Base-by-base conservation (phyloP, 2,888 invertebrate genomes). In the Temnothorax unifasciatus region DNA sequence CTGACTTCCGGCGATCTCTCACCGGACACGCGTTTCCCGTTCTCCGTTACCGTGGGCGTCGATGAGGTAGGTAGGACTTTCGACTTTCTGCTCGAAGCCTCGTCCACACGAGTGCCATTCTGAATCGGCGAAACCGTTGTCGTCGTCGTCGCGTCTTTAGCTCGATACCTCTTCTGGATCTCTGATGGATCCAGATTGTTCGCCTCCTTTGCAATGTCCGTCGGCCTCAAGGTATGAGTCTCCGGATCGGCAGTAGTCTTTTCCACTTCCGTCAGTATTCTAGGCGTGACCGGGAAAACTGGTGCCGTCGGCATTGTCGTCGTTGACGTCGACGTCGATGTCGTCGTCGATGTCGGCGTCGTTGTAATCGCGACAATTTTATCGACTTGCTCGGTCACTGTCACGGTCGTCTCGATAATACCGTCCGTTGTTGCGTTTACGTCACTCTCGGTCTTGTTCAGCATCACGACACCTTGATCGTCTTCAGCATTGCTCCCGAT, bases 1-100 rank as follows among this genome's bases (percentile, higher is more conserved):
- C 92, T 90, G 41, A 93, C 94, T 90, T 94, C 94, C 77, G 93
- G 93, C 38, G 94, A 94, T n/a, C 94, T 90, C 41, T 92, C 92
- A 5, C 87, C 85, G 18, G 85, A 59, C 3, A 66, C 8, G 4
- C 83, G 84, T 41, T 87, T 90, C 25, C 84, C 64, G 3, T 87
- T 47, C 15, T 85, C 87, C 34, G 68, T 86, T n/a, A 77, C 71
- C 41, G 86, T 68, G 18, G 88, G 68, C 21, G 88, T 68, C 59
- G 86, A 81, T n/a, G 63, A 61, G 29, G 68, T 57, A 21, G 75
- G 11, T n/a, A 57, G 18, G 18, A 76, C 57, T 68, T 11, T 25
- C 68, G 76, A 54, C 47, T 50, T 71, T 25, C 38, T 44, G 25
- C 9, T 59, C 38, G 25, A 4, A 34, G 85, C 29, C 29, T 79